Evolutionary conservation across 2,888 invertebrate species (phyloP), one percentile per base, ranked within the genome.

Genomic region (Mactromeris polynyma): DNA sequence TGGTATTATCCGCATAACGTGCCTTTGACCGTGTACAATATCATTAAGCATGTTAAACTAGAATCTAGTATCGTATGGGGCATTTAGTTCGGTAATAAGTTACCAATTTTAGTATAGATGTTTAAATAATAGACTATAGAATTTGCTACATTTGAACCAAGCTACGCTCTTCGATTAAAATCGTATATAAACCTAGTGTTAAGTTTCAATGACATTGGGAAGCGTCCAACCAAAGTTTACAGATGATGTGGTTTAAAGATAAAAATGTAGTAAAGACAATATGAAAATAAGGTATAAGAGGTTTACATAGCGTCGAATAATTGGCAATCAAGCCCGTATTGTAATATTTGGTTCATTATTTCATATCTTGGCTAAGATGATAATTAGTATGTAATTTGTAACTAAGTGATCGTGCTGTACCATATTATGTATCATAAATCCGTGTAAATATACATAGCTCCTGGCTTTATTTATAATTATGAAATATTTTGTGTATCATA

Each of bases 211-310:
- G 64, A n/a, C 80, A 51, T 77, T 85, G 80, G 85, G n/a, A 80
- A 69, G 14, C 79, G 79, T 58, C 85, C 79, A 80, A 85, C 58
- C 85, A 85, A 21, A 46, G 38, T 80, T 79, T 85, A 85, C 85
- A 85, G 80, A 85, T 85, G 77, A 79, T 79, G 73, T 73, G 73
- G 73, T 73, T 73, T 73, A n/a, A 14, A 9, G 83, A 83, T 83
- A 83, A 82, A 83, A 26, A 42, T 9, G 73, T n/a, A 46, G 73
- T 40, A 40, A 33, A 42, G 33, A 73, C 21, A 73, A 42, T 64
- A 40, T 40, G 38, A 33, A 83, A 42, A 82, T 26, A 83, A 46
- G 73, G 82, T 38, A 21, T 6, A n/a, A 17, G 42, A 82, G 42
- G 46, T 83, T 7, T n/a, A 83, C 42, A 42, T 33, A 73, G 73